Evolutionary conservation across 2,113 vertebrate genomes (phyloP).

Genomic region (Centrocercus urophasianus): DNA sequence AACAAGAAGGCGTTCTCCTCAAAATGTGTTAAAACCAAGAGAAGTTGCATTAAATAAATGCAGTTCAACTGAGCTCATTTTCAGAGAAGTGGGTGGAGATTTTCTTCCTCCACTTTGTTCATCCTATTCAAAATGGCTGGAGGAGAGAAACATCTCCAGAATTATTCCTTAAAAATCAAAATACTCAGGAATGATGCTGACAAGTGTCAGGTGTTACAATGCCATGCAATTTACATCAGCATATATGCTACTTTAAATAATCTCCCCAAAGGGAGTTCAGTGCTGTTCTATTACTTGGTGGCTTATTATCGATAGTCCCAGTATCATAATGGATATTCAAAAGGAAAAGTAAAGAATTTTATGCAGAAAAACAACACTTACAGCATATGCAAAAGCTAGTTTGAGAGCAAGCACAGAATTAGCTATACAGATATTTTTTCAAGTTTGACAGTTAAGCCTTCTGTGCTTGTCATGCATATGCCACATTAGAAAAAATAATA

Average conservation of each 20-base stretch:
- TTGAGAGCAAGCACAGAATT: conserved; percentile 52
- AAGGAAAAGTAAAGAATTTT: conserved; percentile 34
- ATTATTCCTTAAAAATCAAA: not conserved
- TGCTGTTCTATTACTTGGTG: not conserved
- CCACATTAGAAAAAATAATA: conserved; percentile 72
- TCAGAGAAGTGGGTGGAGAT: fast-evolving
- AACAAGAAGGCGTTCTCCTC: not conserved
- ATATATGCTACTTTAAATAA: not conserved
- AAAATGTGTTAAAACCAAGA: not conserved
- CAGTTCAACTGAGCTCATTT: not conserved
- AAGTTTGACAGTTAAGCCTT: conserved; percentile 69
- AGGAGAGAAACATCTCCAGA: not conserved
- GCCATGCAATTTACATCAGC: not conserved
- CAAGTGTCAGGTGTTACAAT: not conserved
- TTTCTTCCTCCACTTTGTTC: not conserved
- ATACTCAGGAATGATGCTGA: not conserved
- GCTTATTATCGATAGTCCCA: not conserved
- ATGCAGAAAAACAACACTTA: conserved; percentile 44
- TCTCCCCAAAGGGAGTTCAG: not conserved
- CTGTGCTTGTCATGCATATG: conserved; percentile 69
- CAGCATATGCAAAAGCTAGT: conserved; percentile 39
- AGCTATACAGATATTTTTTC: conserved; percentile 63
- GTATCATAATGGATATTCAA: conserved; percentile 5
- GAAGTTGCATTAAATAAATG: not conserved
- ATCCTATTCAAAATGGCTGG: not conserved